These are phyloP conservation scores for Gouania willdenowi DNA, from an alignment of 2,797 vertebrate species.

Conservation along the genomic window DNA sequence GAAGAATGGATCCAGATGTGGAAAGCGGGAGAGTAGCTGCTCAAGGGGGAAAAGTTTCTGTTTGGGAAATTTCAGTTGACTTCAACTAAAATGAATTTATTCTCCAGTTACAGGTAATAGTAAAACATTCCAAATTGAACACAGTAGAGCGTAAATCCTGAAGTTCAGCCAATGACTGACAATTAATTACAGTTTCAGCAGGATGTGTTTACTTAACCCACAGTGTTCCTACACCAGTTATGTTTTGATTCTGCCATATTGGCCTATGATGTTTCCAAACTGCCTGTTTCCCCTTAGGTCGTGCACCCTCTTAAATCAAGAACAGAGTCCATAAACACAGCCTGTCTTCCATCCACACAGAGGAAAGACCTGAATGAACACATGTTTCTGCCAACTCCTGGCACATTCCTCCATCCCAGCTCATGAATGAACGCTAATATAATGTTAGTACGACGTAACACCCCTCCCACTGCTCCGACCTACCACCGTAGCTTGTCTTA, in stretches of 20 bases:
- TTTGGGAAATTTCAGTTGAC: neutral
- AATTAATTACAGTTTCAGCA: constrained; percentile 34
- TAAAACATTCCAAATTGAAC: constrained; percentile 6
- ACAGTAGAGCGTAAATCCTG: neutral
- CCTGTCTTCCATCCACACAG: constrained; percentile 16
- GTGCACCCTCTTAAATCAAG: constrained; percentile 50
- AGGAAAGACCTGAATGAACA: constrained; percentile 25
- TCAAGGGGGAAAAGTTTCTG: neutral
- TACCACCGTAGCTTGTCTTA: constrained; percentile 3
- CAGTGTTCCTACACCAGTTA: constrained; percentile 16
- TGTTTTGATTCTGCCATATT: constrained; percentile 51
- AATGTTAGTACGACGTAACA: constrained; percentile 33
- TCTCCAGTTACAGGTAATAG: neutral
- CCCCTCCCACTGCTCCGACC: constrained; percentile 9
- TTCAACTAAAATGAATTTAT: neutral
- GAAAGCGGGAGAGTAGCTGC: neutral
- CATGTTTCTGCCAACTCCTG: constrained; percentile 34
- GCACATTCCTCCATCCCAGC: constrained; percentile 16
- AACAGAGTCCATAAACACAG: constrained; percentile 50
- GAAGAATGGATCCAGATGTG: constrained; percentile 55
- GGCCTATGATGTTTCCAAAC: constrained; percentile 53
- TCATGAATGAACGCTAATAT: constrained; percentile 58
- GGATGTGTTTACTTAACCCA: constrained; percentile 42
- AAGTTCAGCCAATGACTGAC: neutral
- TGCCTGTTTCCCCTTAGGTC: constrained; percentile 40